A percentile compares a stretch with the other conserved stretches of the same genome.
These are phyloP conservation scores for Sapajus apella DNA, from an alignment of 2,113 vertebrate species.

Conservation along the genomic window DNA sequence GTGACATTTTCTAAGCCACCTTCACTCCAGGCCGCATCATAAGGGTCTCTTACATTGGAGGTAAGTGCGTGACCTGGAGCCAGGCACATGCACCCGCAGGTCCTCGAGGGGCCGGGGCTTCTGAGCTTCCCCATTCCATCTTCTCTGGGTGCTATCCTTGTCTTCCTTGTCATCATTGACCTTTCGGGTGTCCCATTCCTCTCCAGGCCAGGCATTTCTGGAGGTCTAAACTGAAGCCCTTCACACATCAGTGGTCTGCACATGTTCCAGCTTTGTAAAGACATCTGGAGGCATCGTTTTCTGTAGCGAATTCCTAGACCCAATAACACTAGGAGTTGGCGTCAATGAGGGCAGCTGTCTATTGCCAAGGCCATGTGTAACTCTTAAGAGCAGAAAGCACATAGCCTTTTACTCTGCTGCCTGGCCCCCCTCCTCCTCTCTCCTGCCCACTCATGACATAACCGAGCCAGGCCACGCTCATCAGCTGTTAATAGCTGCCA, in stretches of 20 bases:
- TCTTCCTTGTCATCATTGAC: neutral
- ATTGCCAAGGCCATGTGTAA: neutral
- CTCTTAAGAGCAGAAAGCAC: neutral
- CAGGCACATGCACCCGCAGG: accelerated
- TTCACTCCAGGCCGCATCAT: neutral
- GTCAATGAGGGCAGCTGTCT: neutral
- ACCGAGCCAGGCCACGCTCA: too few species aligned
- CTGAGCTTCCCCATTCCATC: accelerated
- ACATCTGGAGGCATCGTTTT: neutral
- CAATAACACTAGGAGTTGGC: neutral
- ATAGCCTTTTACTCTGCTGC: neutral
- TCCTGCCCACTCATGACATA: neutral
- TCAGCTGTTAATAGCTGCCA: neutral
- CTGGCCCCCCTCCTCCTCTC: too few species aligned
- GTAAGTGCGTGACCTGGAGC: neutral
- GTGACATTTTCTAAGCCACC: neutral
- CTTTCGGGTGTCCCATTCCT: neutral
- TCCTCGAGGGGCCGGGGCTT: accelerated
- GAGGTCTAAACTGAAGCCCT: neutral
- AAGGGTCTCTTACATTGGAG: neutral
- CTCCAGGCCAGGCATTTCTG: neutral
- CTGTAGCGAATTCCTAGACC: neutral
- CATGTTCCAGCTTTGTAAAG: neutral
- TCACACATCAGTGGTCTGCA: neutral
- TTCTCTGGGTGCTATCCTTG: neutral